phyloP scores from a whole-genome alignment of 92 coral and sea anemone genomes.

The Paragorgia papillata region DNA sequence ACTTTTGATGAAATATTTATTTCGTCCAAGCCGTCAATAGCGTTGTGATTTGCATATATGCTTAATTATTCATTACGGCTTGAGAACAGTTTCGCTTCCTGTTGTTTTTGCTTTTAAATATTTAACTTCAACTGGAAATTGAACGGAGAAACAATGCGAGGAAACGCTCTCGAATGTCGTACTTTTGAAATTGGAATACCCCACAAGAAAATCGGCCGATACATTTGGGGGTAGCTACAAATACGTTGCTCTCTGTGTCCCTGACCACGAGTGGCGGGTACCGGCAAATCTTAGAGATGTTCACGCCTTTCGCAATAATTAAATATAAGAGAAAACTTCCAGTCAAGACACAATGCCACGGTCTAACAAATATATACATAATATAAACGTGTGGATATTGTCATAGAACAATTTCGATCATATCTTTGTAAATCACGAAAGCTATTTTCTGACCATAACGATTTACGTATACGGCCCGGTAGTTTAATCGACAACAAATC shows the following conservation, averaged over 20 bases:
- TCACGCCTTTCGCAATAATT: not conserved
- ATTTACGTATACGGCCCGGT: too few relatives aligned
- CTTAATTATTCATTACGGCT: constrained; percentile 26
- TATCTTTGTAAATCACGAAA: not conserved
- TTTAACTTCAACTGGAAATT: not conserved
- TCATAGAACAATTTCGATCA: not conserved
- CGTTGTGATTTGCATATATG: constrained; percentile 30
- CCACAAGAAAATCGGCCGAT: not conserved
- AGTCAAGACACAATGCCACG: not conserved
- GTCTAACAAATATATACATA: not conserved
- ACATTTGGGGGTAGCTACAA: not conserved
- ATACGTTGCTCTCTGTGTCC: not conserved
- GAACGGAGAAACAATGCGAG: not conserved
- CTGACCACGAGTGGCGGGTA: not conserved
- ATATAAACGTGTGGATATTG: not conserved
- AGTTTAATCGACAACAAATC: too few relatives aligned
- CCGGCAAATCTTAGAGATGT: not conserved
- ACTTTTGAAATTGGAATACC: too few relatives aligned
- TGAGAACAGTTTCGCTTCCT: constrained; percentile 9
- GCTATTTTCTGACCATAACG: too few relatives aligned
- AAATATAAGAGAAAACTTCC: not conserved
- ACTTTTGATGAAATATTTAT: constrained; percentile 44
- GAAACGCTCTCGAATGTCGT: not conserved
- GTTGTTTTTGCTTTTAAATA: constrained; percentile 27
- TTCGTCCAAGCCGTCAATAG: constrained; percentile 31